Conservation (phyloP, 2,113 vertebrate species). For the Numenius arquata region DNA sequence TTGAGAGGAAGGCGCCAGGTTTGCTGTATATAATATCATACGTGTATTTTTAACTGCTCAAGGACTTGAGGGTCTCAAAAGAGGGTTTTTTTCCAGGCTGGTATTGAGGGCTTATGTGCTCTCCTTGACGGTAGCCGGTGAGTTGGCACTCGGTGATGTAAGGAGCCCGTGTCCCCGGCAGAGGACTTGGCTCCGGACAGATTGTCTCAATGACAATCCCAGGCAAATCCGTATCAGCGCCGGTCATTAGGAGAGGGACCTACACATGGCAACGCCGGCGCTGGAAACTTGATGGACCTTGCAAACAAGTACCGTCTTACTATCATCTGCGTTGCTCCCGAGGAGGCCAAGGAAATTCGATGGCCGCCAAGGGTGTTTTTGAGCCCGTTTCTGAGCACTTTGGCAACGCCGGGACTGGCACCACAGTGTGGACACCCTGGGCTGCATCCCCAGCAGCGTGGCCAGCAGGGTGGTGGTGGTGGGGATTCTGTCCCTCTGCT, state of each 20-base stretch:
- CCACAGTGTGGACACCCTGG: fast-evolving
- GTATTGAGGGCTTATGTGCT: not conserved
- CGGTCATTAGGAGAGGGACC: not conserved
- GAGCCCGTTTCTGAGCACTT: not conserved
- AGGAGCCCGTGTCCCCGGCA: not conserved
- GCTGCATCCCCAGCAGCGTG: too few relatives aligned
- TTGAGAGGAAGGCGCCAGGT: fast-evolving
- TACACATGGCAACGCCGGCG: fast-evolving
- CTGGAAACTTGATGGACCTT: not conserved
- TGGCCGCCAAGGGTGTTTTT: fast-evolving
- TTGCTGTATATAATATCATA: not conserved
- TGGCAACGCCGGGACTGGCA: fast-evolving
- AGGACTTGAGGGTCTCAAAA: not conserved
- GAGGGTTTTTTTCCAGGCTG: not conserved
- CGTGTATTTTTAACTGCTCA: not conserved
- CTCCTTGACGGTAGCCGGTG: not conserved
- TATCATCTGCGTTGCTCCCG: not conserved
- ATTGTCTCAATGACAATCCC: constrained; percentile 24
- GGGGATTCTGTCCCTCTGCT: too few relatives aligned
- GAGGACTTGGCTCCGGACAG: not conserved
- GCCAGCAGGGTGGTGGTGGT: too few relatives aligned
- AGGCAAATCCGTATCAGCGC: not conserved
- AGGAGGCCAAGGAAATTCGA: not conserved
- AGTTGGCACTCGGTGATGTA: not conserved
- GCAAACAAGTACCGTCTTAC: not conserved